phyloP scores from a whole-genome alignment of 1,140 invertebrate genomes.

The Bathynomus jamesi region DNA sequence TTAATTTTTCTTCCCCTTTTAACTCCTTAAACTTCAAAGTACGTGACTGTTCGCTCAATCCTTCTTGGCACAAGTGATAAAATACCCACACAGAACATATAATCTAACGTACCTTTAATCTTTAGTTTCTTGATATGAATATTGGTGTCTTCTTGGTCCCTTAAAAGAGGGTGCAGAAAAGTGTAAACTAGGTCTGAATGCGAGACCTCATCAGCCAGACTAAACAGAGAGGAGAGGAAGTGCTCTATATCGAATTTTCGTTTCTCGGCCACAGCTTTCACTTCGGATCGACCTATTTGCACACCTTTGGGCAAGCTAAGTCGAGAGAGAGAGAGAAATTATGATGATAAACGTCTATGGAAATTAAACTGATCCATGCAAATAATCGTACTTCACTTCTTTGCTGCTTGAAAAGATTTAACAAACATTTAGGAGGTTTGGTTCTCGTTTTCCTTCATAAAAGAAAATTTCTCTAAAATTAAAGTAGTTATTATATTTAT shows the following conservation, averaged over 20 bases:
- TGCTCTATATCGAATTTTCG: constrained; percentile 74
- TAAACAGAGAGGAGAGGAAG: constrained; percentile 78
- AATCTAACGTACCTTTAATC: constrained; percentile 43
- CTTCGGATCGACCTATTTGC: constrained; percentile 82
- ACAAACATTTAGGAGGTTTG: background rate
- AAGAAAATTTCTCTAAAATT: no score
- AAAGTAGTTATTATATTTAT: no score
- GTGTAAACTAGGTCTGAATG: constrained; percentile 95
- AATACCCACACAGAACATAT: no score
- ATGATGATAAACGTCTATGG: no score
- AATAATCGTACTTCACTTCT: no score
- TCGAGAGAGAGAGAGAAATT: constrained; percentile 24
- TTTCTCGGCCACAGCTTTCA: constrained; percentile 86
- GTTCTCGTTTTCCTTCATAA: no score
- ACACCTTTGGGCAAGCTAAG: constrained; percentile 67
- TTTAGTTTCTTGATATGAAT: constrained; percentile 54
- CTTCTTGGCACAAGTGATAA: no score
- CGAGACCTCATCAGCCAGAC: constrained; percentile 79
- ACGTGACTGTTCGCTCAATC: no score
- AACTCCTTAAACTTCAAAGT: no score
- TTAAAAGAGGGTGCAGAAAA: constrained; percentile 89
- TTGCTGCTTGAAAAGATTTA: no score
- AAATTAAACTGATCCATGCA: no score
- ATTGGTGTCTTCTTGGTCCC: constrained; percentile 70
- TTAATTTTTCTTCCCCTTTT: no score